A percentile compares a stretch with the other conserved stretches of the same genome.
Conservation (phyloP, 2,113 vertebrate species). For the Fulmarus glacialis region DNA sequence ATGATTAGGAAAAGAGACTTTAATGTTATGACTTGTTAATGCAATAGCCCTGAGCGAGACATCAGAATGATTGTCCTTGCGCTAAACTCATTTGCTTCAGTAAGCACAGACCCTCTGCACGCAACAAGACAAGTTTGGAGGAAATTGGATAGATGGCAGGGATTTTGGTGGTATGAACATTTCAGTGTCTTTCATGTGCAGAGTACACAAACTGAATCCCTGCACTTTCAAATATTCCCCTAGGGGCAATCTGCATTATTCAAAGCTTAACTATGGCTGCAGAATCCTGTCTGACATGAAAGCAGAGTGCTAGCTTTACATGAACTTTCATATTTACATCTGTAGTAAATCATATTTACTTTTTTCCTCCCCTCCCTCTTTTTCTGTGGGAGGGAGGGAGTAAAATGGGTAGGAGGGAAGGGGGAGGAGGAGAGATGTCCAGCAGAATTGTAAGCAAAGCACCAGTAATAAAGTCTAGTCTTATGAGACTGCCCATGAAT, state of each 20-base stretch:
- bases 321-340: conserved; percentile 62
- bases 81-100: conserved; percentile 67
- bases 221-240: conserved; percentile 66
- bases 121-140: conserved; percentile 32
- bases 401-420: conserved; percentile 9
- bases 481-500: conserved; percentile 48
- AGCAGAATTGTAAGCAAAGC: conserved; percentile 27
- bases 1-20: conserved; percentile 29
- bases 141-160: conserved; percentile 62
- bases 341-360: conserved; percentile 53
- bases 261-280: conserved; percentile 63
- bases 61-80: conserved; percentile 51
- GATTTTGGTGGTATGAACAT: conserved; percentile 55
- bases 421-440: conserved; percentile 29
- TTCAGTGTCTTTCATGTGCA: conserved; percentile 62
- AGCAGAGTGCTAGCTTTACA: conserved; percentile 43
- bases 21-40: conserved; percentile 57
- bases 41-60: conserved; percentile 53
- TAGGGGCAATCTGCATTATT: conserved; percentile 69
- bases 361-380: background rate
- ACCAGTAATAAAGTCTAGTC: conserved; percentile 22
- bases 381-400: background rate
- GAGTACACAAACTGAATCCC: conserved; percentile 68
- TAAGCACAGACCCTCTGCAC: conserved; percentile 52
- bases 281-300: conserved; percentile 61